Evolutionary conservation across 2,888 invertebrate species (phyloP).

Genomic region (Hydropsyche betteni): DNA sequence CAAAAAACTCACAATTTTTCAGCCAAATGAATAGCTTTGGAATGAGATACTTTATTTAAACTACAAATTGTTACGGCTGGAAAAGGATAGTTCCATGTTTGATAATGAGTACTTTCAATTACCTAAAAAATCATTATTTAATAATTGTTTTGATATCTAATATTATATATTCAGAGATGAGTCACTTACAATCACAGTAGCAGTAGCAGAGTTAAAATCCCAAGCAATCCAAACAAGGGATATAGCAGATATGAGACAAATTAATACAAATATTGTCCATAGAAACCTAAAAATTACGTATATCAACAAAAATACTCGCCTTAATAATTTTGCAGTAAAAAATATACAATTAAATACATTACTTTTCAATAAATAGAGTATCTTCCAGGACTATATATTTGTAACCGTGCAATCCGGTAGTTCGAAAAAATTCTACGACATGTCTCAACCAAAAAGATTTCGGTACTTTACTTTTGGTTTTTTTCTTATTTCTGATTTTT

Average conservation of each 20-base stretch:
- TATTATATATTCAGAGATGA: not conserved
- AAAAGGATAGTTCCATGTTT: conserved; percentile 74
- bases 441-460: conserved; percentile 46
- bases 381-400: conserved; percentile 72
- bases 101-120: conserved; percentile 69
- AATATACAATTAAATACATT: conserved; percentile 36
- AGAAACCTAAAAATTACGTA: conserved; percentile 56
- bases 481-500: not conserved
- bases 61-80: conserved; percentile 73
- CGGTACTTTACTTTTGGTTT: not conserved
- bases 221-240: conserved; percentile 69
- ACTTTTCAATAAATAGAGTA: conserved; percentile 68
- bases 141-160: not conserved
- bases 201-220: conserved; percentile 68
- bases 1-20: conserved; percentile 63
- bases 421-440: conserved; percentile 69
- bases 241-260: conserved; percentile 66
- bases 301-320: not conserved
- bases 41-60: conserved; percentile 68
- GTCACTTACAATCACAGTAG: conserved; percentile 68
- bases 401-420: conserved; percentile 76
- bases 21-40: conserved; percentile 60
- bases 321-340: too few relatives aligned
- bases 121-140: conserved; percentile 56
- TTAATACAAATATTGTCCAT: conserved; percentile 68